Evolutionary conservation across 2,797 vertebrate species (phyloP).

Genomic region (Aeoliscus strigatus): DNA sequence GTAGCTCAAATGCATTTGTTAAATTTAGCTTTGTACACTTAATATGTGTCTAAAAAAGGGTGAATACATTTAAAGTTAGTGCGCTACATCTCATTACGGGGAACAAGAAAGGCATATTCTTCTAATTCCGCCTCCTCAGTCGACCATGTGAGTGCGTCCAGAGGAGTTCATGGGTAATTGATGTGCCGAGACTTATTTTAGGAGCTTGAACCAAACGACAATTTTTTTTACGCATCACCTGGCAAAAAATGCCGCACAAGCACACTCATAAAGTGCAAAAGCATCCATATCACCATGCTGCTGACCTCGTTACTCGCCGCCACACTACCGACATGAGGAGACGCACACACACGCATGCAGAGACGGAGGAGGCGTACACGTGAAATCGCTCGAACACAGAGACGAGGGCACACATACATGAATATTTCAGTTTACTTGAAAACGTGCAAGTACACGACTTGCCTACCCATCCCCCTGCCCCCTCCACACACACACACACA

Average conservation of each 20-base stretch:
- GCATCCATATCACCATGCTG: slow-evolving; percentile 16
- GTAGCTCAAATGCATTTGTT: not conserved
- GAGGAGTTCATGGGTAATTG: slow-evolving; percentile 68
- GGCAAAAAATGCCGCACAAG: slow-evolving; percentile 24
- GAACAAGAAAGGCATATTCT: slow-evolving; percentile 31
- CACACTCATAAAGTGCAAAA: slow-evolving; percentile 1
- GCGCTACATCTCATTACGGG: slow-evolving; percentile 8
- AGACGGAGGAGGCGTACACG: slow-evolving; percentile 29
- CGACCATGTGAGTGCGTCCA: slow-evolving; percentile 38
- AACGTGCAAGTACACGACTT: slow-evolving; percentile 55
- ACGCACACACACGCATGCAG: slow-evolving; percentile 10
- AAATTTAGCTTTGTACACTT: slow-evolving; percentile 1
- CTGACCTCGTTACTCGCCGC: slow-evolving; percentile 6
- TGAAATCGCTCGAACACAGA: slow-evolving; percentile 61
- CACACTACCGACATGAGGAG: slow-evolving; percentile 21
- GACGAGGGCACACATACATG: slow-evolving; percentile 64
- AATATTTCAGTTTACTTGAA: slow-evolving; percentile 73
- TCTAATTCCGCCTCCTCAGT: slow-evolving; percentile 40
- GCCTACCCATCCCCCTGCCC: slow-evolving; percentile 38
- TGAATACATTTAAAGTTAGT: slow-evolving; percentile 7
- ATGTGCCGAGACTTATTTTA: slow-evolving; percentile 64
- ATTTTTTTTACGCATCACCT: slow-evolving; percentile 57
- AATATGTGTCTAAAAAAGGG: slow-evolving; percentile 1
- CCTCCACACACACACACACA: no score
- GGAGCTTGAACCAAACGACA: slow-evolving; percentile 54